These are phyloP conservation scores for Psittacus erithacus DNA, from an alignment of 2,113 vertebrate species.

Conservation along the genomic window DNA sequence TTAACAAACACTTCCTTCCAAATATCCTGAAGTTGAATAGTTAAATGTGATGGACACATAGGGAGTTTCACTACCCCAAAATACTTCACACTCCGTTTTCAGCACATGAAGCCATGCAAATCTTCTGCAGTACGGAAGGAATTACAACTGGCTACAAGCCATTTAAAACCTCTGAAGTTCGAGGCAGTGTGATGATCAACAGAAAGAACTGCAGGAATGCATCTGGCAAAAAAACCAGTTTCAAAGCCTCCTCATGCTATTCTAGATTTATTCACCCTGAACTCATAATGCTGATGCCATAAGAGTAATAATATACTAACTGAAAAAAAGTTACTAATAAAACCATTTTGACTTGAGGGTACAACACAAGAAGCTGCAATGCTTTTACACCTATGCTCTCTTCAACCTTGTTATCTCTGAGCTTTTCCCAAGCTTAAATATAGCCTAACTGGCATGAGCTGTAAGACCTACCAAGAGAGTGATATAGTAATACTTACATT, in stretches of 20 bases:
- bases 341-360: background rate
- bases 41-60: background rate
- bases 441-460: background rate
- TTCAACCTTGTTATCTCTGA: background rate
- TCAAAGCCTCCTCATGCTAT: background rate
- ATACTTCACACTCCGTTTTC: background rate
- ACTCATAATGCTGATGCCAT: background rate
- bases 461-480: background rate
- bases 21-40: background rate
- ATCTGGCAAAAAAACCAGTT: background rate
- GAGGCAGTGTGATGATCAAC: background rate
- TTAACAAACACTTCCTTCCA: background rate
- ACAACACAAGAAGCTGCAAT: background rate
- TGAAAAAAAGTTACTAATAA: background rate
- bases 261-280: background rate
- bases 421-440: background rate
- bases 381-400: background rate
- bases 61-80: background rate
- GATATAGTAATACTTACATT: background rate
- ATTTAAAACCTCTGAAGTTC: background rate
- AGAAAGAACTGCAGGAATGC: background rate
- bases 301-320: background rate
- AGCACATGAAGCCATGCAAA: constrained; percentile 8
- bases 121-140: constrained; percentile 20
- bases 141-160: constrained; percentile 8